Base-by-base conservation (phyloP, 1,140 invertebrate genomes). In the Drosophila nebulosa region DNA sequence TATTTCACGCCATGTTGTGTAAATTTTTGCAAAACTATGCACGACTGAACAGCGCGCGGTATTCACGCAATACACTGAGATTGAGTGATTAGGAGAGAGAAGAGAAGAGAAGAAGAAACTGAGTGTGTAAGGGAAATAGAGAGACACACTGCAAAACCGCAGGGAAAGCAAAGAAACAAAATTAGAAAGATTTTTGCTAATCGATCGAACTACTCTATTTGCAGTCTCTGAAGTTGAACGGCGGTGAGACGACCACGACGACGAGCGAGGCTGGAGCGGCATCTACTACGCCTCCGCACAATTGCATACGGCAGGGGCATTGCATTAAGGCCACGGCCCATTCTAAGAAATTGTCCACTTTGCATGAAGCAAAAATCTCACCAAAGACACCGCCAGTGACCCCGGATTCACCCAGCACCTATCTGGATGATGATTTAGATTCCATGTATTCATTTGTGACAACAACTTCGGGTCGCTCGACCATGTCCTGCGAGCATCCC, bases 361-460 rank as follows among this genome's bases (percentile, higher is more conserved):
- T 81, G 35, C 79, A 67, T 35, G 84, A 90, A 53, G 62, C 79
- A 0, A 91, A 90, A 55, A 60, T 79, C 22, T 92, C 90, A 50
- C 92, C 92, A 16, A 88, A 85, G 74, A 95, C 93, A 60, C 94
- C 94, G 55, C 94, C 94, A 27, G 94, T 93, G 42, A 93, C 93
- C 24, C 93, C 93, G 7, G 93, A 94, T 73, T 90, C 93, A n/a
- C 92, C 92, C 26, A 89, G 79, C 57, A 90, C 74, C 46, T 92
- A 92, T 65, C 60, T 92, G 73, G 94, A 94, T 78, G 95, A 96
- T 93, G 96, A 96, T 92, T 90, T 92, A 75, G 95, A 96, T 67
- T 96, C 96, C 63, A 92, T 96, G 46, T 95, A 94, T 75, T 96
- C 96, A 81, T 96, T 95, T 90, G 94, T 94, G 5, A 95, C 95